Evolutionary conservation across 2,888 invertebrate species (phyloP), one percentile per base, ranked within the genome.

Genomic region (Tetramorium bicarinatum): DNA sequence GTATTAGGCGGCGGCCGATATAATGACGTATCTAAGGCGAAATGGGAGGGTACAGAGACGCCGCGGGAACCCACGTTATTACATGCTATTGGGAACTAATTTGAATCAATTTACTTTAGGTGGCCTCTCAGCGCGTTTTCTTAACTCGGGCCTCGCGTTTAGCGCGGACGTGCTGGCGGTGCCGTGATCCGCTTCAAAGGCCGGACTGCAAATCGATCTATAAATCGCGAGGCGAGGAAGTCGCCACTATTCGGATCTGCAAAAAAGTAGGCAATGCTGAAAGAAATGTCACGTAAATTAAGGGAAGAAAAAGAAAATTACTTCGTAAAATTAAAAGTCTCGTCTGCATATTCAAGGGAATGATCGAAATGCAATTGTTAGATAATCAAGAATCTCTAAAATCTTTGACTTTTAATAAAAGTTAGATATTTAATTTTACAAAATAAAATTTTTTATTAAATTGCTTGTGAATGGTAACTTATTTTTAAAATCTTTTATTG

Each of bases 51-150:
- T 87, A 89, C 88, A 76, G 88, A 87, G 88, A 88, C 59, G 88
- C 88, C 84, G 90, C 89, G 88, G 87, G 90, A 92, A 91, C 87
- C 88, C 87, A 89, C 92, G 90, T 92, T 92, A 94, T 94, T 93
- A 94, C 92, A 93, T 91, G 94, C 93, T 94, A 94, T 94, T 93
- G 93, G 92, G 93, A 93, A 93, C 93, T 94, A 94, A 94, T 94
- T 94, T 93, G 94, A 94, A 94, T 94, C 94, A 94, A 94, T 94
- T 94, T 93, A 92, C 91, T 93, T 92, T 91, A 90, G 92, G 91
- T 91, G 91, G 90, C 91, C 91, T 87, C 88, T 83, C 87, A 69
- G 86, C 83, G 89, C 89, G 85, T 87, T 90, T 91, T 90, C 91
- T 91, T 87, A 77, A 83, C 89, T 90, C 87, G 83, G 81, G 72